Conservation (phyloP, 2,113 vertebrate species). For the Neolamprologus falcicula region DNA sequence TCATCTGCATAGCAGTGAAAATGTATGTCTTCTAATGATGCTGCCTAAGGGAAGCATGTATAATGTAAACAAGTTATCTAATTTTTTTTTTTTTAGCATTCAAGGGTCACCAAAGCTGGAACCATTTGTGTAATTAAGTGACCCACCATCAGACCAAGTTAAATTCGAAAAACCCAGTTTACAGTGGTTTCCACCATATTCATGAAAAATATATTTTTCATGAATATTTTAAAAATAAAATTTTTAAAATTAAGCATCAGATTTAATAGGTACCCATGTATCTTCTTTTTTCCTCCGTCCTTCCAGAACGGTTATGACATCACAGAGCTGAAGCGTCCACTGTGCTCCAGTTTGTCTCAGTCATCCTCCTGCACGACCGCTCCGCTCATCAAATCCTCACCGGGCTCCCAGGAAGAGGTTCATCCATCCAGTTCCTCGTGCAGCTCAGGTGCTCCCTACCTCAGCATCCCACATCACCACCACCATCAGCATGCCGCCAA, state of each 20-base stretch:
- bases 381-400: slow-evolving; percentile 67
- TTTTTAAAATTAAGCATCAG: too few relatives aligned
- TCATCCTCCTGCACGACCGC: slow-evolving; percentile 72
- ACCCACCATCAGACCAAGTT: not conserved
- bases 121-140: not conserved
- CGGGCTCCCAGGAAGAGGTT: slow-evolving; percentile 73
- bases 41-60: not conserved
- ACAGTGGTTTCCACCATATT: not conserved
- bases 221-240: accelerated
- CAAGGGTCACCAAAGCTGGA: not conserved
- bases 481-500: not conserved
- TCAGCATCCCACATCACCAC: slow-evolving; percentile 50
- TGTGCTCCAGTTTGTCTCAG: slow-evolving; percentile 72
- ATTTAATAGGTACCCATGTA: not conserved
- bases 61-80: not conserved
- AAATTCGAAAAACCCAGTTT: not conserved
- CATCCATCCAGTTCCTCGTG: slow-evolving; percentile 49
- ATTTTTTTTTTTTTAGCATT: not conserved
- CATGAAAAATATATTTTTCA: too few relatives aligned
- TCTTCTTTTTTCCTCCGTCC: not conserved
- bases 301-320: slow-evolving; percentile 79
- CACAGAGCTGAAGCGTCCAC: slow-evolving; percentile 79
- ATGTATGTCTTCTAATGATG: not conserved
- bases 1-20: not conserved
- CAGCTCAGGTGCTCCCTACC: slow-evolving; percentile 52